Conservation (phyloP, 2,113 vertebrate species). For the Phoenicopterus ruber region DNA sequence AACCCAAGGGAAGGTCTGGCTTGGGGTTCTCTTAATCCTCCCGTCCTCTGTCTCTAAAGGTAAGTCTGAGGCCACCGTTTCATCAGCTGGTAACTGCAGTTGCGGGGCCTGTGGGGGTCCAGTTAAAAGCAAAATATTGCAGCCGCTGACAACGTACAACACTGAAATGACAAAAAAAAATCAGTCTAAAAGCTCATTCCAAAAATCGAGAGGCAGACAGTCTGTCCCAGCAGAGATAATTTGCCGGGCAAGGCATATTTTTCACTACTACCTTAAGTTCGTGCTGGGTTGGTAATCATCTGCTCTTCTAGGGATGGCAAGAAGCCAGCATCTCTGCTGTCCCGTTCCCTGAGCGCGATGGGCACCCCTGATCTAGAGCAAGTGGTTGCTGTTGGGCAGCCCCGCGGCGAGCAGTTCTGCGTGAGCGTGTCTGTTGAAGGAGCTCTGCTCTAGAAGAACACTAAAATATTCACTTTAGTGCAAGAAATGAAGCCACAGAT, state of each 20-base stretch:
- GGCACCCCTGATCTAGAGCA: neutral
- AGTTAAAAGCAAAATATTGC: neutral
- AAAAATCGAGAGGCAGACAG: neutral
- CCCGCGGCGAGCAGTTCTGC: neutral
- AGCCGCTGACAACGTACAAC: neutral
- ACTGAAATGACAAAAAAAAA: neutral
- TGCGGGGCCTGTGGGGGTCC: neutral
- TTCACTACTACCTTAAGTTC: neutral
- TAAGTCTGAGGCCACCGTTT: neutral
- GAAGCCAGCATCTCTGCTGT: neutral
- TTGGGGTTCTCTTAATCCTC: neutral
- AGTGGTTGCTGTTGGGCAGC: neutral
- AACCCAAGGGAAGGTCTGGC: neutral
- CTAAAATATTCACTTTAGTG: neutral
- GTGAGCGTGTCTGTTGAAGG: neutral
- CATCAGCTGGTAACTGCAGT: neutral
- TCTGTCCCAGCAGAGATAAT: no score
- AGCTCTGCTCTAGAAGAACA: neutral
- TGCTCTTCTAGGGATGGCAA: neutral
- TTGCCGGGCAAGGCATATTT: neutral
- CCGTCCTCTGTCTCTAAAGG: neutral
- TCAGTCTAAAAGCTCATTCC: neutral
- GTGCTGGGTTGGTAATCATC: neutral
- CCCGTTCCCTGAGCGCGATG: rapidly evolving
- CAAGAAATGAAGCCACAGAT: neutral